Conservation (phyloP, 2,888 invertebrate species). For the Hypselothyrea guttata region DNA sequence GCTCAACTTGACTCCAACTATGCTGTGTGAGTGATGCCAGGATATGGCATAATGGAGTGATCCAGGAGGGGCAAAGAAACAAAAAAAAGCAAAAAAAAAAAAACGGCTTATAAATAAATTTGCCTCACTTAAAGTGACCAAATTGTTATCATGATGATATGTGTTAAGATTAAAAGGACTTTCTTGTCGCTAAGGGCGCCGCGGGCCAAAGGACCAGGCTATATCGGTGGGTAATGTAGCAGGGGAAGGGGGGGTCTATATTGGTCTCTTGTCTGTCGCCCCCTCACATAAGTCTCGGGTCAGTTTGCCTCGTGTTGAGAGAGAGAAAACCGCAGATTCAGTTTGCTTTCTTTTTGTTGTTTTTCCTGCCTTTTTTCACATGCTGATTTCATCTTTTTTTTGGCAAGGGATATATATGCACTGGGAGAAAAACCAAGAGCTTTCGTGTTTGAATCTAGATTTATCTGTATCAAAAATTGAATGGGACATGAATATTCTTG, state of each 20-base stretch:
- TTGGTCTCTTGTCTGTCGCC: slow-evolving; percentile 11
- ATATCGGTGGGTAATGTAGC: too few relatives aligned
- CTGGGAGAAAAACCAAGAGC: too few relatives aligned
- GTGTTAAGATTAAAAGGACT: slow-evolving; percentile 81
- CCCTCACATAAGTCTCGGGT: slow-evolving; percentile 2
- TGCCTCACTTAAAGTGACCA: slow-evolving; percentile 82
- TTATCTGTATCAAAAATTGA: too few relatives aligned
- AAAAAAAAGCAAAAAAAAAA: slow-evolving; percentile 38
- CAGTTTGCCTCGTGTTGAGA: slow-evolving; percentile 34
- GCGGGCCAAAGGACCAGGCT: slow-evolving; percentile 42
- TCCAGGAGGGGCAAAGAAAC: background rate
- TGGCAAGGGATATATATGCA: too few relatives aligned
- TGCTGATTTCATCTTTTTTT: slow-evolving; percentile 79
- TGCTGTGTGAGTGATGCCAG: slow-evolving; percentile 39
- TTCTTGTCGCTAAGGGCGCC: slow-evolving; percentile 73
- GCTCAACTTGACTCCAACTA: background rate
- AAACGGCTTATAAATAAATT: slow-evolving; percentile 81
- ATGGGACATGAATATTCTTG: too few relatives aligned
- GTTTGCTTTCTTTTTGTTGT: slow-evolving; percentile 38
- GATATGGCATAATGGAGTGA: slow-evolving; percentile 63
- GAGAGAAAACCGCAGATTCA: slow-evolving; percentile 61
- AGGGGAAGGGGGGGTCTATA: slow-evolving; percentile 23
- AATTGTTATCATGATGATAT: slow-evolving; percentile 82
- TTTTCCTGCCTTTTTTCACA: slow-evolving; percentile 56
- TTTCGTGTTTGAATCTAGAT: too few relatives aligned